Conservation (phyloP, 2,888 invertebrate genomes). For the Cecidostiba fungosa region DNA sequence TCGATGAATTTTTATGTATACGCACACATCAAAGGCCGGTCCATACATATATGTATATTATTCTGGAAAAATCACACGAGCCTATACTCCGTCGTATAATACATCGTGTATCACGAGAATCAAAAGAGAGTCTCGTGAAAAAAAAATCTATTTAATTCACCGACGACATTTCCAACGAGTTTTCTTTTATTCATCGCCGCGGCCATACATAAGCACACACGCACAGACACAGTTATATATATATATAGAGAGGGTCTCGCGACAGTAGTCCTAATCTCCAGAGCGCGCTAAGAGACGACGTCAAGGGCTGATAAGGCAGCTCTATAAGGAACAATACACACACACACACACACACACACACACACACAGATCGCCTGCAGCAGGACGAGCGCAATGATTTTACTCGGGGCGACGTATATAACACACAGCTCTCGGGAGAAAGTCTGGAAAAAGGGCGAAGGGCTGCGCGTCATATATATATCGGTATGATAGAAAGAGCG, state of each 20-base stretch:
- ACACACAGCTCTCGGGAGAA: constrained; percentile 18
- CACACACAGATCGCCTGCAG: constrained; percentile 27
- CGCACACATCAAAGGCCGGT: no score
- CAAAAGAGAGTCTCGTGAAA: constrained; percentile 6
- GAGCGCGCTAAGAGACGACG: neutral
- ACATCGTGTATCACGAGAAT: constrained; percentile 17
- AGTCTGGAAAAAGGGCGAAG: neutral
- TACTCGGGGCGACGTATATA: constrained; percentile 70
- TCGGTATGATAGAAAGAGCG: constrained; percentile 71
- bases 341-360: constrained; percentile 21
- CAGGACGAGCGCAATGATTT: constrained; percentile 72
- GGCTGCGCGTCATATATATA: constrained; percentile 70
- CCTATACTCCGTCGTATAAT: no score
- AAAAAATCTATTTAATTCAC: constrained; percentile 50
- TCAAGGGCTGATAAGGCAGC: constrained; percentile 36
- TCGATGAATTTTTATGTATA: no score
- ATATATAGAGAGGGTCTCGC: neutral
- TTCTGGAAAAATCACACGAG: neutral
- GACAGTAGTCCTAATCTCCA: constrained; percentile 23
- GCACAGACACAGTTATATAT: neutral
- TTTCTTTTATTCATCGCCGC: constrained; percentile 62
- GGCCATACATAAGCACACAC: no score
- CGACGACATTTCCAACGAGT: constrained; percentile 54
- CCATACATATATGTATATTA: no score
- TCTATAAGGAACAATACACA: constrained; percentile 18